phyloP scores from a whole-genome alignment of 2,113 vertebrate genomes.

The Ciconia maguari region DNA sequence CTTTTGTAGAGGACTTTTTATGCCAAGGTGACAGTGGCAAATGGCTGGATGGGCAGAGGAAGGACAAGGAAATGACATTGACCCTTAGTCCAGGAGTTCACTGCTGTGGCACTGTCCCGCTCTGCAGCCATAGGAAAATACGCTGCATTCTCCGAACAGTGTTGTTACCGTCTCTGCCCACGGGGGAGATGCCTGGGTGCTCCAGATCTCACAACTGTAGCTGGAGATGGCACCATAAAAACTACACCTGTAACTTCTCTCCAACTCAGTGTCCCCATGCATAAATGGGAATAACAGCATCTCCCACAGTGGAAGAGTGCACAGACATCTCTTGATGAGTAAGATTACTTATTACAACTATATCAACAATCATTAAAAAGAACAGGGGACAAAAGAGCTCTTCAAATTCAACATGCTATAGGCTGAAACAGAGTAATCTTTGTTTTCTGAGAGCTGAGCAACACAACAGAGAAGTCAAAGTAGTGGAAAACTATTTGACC shows the following conservation, averaged over 20 bases:
- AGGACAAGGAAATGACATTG: background rate
- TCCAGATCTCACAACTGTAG: background rate
- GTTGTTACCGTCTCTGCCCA: accelerated
- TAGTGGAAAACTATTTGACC: background rate
- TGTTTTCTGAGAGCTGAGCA: background rate
- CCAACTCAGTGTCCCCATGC: background rate
- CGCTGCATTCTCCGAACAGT: background rate
- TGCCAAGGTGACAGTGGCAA: accelerated
- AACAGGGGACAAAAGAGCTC: background rate
- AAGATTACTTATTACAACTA: background rate
- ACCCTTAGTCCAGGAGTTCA: background rate
- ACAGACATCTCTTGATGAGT: background rate
- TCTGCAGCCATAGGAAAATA: background rate
- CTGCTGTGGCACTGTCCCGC: background rate
- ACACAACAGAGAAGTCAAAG: background rate
- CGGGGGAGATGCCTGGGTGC: background rate
- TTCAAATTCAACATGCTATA: background rate
- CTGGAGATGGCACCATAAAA: background rate
- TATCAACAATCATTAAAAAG: background rate
- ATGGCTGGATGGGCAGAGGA: background rate
- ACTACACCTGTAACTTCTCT: background rate
- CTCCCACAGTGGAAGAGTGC: background rate
- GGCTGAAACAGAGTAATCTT: background rate
- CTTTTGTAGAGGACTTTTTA: background rate
- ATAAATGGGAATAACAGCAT: background rate